phyloP scores from a whole-genome alignment of 35 echinoderm and acorn worm species.

The Acanthaster planci region DNA sequence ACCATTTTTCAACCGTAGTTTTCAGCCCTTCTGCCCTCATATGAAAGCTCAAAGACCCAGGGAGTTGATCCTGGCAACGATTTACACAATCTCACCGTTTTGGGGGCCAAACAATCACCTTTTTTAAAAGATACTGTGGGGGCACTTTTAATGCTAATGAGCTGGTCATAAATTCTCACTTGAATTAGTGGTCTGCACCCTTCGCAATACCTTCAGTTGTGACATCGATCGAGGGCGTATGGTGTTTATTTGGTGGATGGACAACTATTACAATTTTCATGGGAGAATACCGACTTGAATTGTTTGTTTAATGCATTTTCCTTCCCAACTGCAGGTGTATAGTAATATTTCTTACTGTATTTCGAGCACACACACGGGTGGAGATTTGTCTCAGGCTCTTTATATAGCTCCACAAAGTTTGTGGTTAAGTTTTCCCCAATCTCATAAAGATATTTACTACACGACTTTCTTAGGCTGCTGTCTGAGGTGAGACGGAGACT shows the following conservation, averaged over 20 bases:
- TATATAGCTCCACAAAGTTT: conserved; percentile 36
- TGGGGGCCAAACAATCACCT: too few species aligned
- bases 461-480: conserved; percentile 19
- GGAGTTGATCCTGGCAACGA: too few species aligned
- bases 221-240: conserved; percentile 13
- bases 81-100: too few species aligned
- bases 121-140: too few species aligned
- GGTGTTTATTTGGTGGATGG: background rate
- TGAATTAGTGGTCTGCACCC: too few species aligned
- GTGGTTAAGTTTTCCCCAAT: conserved; percentile 1
- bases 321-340: conserved; percentile 18
- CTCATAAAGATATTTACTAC: background rate
- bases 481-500: background rate
- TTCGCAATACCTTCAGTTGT: conserved; percentile 11
- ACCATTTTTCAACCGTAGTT: too few species aligned
- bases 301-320: conserved; percentile 27
- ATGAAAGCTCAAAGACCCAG: too few species aligned
- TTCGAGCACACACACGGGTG: background rate
- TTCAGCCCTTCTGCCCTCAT: too few species aligned
- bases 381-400: conserved; percentile 12
- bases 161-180: too few species aligned
- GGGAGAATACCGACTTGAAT: too few species aligned
- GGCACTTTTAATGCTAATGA: too few species aligned
- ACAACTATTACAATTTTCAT: conserved; percentile 22
- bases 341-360: background rate